A percentile compares a stretch with the other conserved stretches of the same genome.
Evolutionary conservation across 2,113 vertebrate species (phyloP).

Genomic region (Anseranas semipalmata): DNA sequence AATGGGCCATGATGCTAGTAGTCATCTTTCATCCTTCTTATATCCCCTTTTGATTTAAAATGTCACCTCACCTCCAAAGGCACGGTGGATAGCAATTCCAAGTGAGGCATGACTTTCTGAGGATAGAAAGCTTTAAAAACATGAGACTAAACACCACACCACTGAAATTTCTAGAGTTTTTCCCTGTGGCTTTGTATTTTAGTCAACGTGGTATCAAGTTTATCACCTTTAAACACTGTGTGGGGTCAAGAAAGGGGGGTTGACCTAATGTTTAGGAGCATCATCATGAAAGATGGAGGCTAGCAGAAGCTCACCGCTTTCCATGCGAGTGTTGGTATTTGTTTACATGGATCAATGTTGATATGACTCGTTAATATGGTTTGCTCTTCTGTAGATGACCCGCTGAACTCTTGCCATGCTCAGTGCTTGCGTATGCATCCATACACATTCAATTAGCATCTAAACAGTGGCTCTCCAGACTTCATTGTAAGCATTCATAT

Average conservation of each 20-base stretch:
- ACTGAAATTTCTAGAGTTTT: neutral
- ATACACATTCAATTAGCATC: neutral
- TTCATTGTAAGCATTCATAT: neutral
- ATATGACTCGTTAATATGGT: neutral
- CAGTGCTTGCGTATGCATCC: neutral
- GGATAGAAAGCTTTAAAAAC: neutral
- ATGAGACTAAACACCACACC: neutral
- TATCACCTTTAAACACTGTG: neutral
- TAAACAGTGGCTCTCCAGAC: neutral
- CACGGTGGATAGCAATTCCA: neutral
- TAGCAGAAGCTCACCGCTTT: neutral
- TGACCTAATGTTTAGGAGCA: neutral
- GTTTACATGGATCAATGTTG: neutral
- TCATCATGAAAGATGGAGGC: neutral
- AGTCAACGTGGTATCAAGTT: neutral
- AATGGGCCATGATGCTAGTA: neutral
- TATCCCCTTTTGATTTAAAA: neutral
- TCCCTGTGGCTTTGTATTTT: neutral
- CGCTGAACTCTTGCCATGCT: neutral
- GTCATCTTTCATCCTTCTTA: neutral
- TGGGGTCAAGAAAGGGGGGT: neutral
- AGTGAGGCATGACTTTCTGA: neutral
- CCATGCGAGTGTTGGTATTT: neutral
- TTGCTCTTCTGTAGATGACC: neutral
- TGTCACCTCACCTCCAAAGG: neutral